Evolutionary conservation across 2,797 vertebrate species (phyloP), one percentile per base, ranked within the genome.

Genomic region (Scleropages formosus): DNA sequence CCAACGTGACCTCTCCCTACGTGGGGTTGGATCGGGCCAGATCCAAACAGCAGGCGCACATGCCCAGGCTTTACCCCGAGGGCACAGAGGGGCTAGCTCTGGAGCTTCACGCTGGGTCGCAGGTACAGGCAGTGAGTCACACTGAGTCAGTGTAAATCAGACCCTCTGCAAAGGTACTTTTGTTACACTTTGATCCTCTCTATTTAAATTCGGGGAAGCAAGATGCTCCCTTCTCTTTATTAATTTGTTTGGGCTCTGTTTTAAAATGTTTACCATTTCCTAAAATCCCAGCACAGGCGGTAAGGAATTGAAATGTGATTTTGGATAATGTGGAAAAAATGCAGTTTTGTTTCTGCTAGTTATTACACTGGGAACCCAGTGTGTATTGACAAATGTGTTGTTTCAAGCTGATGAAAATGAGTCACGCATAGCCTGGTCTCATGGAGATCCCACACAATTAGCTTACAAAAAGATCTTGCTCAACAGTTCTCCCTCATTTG

Each of bases 361-460:
- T 69, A 12, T 56, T 56, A 56, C 53, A 2, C 2, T 12, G 11
- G 9, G 56, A 18, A 56, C 18, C 9, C 2, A 2, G 11, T 11
- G 53, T 56, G 53, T 56, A 56, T 56, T 18, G 51, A 68, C 44
- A 26, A 51, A 75, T 71, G 82, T 85, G 84, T 82, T 84, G 85
- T 89, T 91, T 84, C 85, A 88, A 89, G 88, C 86, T 86, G 83
- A 86, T 72, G 76, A 78, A 79, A 80, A 84, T 91, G 87, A 91
- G 82, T 89, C 88, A 89, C 86, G 89, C 86, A 86, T 83, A 84
- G 76, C 78, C 59, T 76, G 78, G 84, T 85, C 85, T 86, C 87
- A 85, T 84, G 15, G 24, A 85, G 86, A 85, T 80, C 85, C 85
- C 84, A 86, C 87, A 88, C 86, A 85, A 87, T 85, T 85, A 87